These are phyloP conservation scores for Phasia obesa DNA, from an alignment of 2,888 invertebrate species.

Conservation along the genomic window DNA sequence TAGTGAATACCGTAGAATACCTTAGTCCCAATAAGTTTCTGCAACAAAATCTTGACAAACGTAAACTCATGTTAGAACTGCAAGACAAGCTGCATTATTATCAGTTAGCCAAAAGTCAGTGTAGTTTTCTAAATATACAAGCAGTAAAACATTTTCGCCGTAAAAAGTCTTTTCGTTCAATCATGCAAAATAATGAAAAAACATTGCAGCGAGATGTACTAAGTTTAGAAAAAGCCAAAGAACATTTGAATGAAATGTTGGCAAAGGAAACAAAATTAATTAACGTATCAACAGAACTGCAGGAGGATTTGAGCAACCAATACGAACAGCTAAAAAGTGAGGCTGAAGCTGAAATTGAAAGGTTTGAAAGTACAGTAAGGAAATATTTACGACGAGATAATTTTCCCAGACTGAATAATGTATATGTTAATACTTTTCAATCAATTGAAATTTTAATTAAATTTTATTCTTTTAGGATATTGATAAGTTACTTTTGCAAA, in stretches of 20 bases:
- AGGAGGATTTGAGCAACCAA: constrained; percentile 16
- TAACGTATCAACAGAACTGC: constrained; percentile 36
- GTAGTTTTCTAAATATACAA: constrained; percentile 74
- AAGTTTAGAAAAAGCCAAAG: constrained; percentile 69
- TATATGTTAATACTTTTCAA: constrained; percentile 8
- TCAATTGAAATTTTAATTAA: background rate
- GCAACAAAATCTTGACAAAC: constrained; percentile 73
- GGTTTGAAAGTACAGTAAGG: constrained; percentile 57
- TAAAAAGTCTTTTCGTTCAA: constrained; percentile 72
- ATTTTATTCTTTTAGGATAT: constrained; percentile 64
- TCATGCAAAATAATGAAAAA: constrained; percentile 71
- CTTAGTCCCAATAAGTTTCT: constrained; percentile 60
- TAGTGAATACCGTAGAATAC: constrained; percentile 71
- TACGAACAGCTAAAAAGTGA: constrained; percentile 5
- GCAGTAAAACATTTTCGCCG: constrained; percentile 76
- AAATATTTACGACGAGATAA: constrained; percentile 48
- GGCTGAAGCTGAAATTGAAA: constrained; percentile 26
- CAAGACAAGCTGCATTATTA: constrained; percentile 1
- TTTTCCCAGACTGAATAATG: constrained; percentile 66
- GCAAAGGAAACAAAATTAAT: constrained; percentile 43
- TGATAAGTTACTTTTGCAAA: constrained; percentile 60
- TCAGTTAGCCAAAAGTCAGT: constrained; percentile 66
- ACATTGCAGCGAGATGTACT: background rate
- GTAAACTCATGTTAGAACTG: constrained; percentile 66
- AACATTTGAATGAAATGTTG: constrained; percentile 71